Evolutionary conservation across 53 echinoderm and acorn worm species (phyloP).

Genomic region (Stichopus horrens): DNA sequence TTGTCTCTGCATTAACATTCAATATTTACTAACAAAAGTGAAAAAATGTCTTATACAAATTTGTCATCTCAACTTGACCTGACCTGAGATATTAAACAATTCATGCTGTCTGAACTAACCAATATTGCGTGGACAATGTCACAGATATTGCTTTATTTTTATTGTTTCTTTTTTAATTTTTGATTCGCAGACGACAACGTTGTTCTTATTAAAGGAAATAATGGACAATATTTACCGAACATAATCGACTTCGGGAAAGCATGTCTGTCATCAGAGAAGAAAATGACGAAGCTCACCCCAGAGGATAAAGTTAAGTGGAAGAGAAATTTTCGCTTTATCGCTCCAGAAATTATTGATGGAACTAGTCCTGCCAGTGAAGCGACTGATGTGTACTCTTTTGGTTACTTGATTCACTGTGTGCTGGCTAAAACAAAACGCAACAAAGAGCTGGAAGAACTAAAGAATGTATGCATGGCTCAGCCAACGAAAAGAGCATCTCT

Average conservation of each 20-base stretch:
- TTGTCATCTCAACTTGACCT: too few species aligned
- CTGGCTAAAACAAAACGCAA: neutral
- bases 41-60: neutral
- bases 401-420: neutral
- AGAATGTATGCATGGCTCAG: neutral
- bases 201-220: neutral
- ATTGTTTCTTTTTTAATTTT: neutral
- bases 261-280: neutral
- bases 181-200: neutral
- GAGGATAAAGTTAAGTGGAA: neutral
- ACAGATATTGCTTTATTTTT: neutral
- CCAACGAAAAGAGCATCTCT: neutral
- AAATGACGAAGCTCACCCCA: neutral
- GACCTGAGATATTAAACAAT: neutral
- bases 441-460: neutral
- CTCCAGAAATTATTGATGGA: constrained; percentile 3
- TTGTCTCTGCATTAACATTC: too few species aligned
- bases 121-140: neutral
- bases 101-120: neutral
- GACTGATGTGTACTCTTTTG: constrained; percentile 3
- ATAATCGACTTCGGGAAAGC: constrained; percentile 21
- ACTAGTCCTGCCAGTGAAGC: neutral
- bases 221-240: neutral
- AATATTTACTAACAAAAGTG: neutral
- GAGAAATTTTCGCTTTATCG: neutral